phyloP scores from a whole-genome alignment of 2,113 vertebrate genomes.

The Chaenogobius annularis region DNA sequence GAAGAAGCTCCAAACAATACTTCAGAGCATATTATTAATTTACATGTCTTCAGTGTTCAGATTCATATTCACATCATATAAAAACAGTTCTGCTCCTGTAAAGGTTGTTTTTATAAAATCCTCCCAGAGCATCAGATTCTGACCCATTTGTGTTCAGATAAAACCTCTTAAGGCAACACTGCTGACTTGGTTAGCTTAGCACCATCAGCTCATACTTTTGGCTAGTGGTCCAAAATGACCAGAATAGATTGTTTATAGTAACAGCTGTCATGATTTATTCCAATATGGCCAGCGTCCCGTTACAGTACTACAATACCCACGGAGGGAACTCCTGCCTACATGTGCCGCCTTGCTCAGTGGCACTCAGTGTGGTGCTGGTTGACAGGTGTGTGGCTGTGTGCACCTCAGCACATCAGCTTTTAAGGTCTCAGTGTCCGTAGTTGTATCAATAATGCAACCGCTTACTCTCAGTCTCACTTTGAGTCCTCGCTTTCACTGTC shows the following conservation, averaged over 20 bases:
- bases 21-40: not conserved
- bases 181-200: slow-evolving; percentile 28
- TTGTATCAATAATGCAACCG: slow-evolving; percentile 73
- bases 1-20: slow-evolving; percentile 12
- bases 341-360: not conserved
- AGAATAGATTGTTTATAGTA: slow-evolving; percentile 44
- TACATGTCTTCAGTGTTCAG: not conserved
- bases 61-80: not conserved
- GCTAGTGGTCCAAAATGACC: slow-evolving; percentile 28
- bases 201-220: not conserved
- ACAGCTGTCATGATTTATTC: slow-evolving; percentile 21
- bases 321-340: slow-evolving; percentile 8
- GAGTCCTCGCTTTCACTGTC: slow-evolving; percentile 54
- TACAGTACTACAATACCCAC: not conserved
- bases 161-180: slow-evolving; percentile 42
- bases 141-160: slow-evolving; percentile 47
- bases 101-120: slow-evolving; percentile 26
- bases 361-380: slow-evolving; percentile 10
- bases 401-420: slow-evolving; percentile 37
- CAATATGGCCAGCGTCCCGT: slow-evolving; percentile 5
- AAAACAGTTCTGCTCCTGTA: slow-evolving; percentile 1
- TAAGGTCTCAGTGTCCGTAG: slow-evolving; percentile 56
- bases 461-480: slow-evolving; percentile 53
- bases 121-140: slow-evolving; percentile 25
- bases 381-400: slow-evolving; percentile 47